phyloP scores from a whole-genome alignment of 2,113 vertebrate genomes.

The Amblyornis subalaris region DNA sequence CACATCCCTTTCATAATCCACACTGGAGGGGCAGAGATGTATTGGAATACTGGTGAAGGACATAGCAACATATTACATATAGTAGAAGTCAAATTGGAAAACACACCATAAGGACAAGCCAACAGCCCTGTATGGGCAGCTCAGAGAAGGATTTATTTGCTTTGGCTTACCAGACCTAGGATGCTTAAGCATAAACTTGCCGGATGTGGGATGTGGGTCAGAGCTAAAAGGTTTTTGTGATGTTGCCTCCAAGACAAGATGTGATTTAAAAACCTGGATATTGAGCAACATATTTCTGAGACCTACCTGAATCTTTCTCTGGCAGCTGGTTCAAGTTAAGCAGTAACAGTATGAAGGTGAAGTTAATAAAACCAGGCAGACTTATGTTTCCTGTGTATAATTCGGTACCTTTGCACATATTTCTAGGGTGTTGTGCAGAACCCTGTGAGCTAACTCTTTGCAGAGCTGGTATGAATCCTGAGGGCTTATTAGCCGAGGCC shows the following conservation, averaged over 20 bases:
- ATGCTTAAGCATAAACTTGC: neutral
- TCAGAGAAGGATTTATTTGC: neutral
- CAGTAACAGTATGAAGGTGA: neutral
- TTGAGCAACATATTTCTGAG: neutral
- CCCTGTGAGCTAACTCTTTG: neutral
- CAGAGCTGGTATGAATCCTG: neutral
- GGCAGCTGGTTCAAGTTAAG: neutral
- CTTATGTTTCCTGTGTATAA: neutral
- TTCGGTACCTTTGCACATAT: neutral
- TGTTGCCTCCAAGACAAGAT: neutral
- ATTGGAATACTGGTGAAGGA: neutral
- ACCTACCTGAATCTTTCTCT: neutral
- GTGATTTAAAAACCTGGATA: neutral
- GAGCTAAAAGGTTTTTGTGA: neutral
- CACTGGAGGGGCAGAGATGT: neutral
- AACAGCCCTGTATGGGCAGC: neutral
- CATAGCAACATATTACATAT: neutral
- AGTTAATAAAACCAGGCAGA: conserved; percentile 3
- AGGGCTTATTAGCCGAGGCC: neutral
- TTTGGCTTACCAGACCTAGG: neutral
- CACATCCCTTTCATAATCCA: neutral
- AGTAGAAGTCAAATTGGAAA: neutral
- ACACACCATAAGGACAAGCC: neutral
- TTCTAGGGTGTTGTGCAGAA: neutral
- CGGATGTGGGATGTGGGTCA: neutral